phyloP scores from a whole-genome alignment of 2,797 vertebrate genomes.

The Chelon auratus region DNA sequence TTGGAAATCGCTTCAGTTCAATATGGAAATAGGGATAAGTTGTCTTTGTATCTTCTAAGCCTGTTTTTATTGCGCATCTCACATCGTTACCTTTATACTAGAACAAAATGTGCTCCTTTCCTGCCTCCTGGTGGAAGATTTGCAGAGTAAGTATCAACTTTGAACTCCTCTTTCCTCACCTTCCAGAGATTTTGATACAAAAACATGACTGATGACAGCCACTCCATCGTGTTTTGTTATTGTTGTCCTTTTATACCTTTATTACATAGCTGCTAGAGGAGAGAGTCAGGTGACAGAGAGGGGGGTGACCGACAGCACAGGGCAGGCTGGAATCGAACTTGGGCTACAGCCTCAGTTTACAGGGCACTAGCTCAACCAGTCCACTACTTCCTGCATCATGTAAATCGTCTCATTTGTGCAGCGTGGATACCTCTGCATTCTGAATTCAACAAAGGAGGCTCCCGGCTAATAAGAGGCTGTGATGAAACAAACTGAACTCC shows the following conservation, averaged over 20 bases:
- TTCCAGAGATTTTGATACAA: conserved; percentile 15
- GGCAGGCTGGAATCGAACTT: no score
- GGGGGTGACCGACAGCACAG: no score
- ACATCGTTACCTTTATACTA: neutral
- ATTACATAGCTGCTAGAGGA: no score
- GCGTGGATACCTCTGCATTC: conserved; percentile 12
- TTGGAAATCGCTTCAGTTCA: conserved; percentile 48
- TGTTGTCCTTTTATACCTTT: no score
- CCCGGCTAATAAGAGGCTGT: conserved; percentile 21
- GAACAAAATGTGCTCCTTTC: conserved; percentile 33
- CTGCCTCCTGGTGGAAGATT: conserved; percentile 66
- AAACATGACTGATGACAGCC: conserved; percentile 29
- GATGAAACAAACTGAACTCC: neutral
- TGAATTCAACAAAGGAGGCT: conserved; percentile 8
- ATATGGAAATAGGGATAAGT: conserved; percentile 39
- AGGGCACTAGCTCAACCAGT: no score
- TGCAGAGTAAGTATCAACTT: neutral
- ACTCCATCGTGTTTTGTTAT: neutral
- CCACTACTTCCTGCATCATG: no score
- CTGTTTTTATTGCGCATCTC: conserved; percentile 33
- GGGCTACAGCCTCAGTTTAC: no score
- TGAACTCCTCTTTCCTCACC: neutral
- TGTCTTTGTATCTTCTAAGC: conserved; percentile 41
- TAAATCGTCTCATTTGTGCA: conserved; percentile 19
- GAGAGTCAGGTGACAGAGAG: no score